A percentile compares a stretch with the other conserved stretches of the same genome.
These are phyloP conservation scores for Osmerus eperlanus DNA, from an alignment of 2,113 vertebrate genomes.

Conservation along the genomic window DNA sequence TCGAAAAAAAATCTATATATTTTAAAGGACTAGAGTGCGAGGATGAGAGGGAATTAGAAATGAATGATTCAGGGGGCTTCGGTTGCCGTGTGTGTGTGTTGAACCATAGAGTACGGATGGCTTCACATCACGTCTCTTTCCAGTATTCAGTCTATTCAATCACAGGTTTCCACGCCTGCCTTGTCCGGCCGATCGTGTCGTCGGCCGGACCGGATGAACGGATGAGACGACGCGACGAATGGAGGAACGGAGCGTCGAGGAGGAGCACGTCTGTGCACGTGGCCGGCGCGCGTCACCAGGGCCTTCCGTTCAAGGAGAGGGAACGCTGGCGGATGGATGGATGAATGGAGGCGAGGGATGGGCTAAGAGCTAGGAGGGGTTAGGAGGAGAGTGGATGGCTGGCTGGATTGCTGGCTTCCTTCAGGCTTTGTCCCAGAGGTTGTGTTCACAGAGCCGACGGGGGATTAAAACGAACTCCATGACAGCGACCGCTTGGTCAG, in stretches of 20 bases:
- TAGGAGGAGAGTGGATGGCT: background rate
- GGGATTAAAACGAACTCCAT: background rate
- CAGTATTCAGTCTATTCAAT: background rate
- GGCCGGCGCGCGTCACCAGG: too few relatives aligned
- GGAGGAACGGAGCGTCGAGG: background rate
- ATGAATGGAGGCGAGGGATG: background rate
- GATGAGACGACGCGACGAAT: background rate
- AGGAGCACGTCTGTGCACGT: background rate
- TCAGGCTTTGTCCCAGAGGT: background rate
- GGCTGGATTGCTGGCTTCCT: background rate
- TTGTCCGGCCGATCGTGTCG: background rate
- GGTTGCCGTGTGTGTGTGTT: background rate
- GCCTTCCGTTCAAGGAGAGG: too few relatives aligned
- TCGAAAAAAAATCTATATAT: background rate
- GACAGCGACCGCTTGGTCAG: background rate
- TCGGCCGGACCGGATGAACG: background rate
- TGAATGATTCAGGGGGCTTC: background rate
- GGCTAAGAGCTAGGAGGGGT: background rate
- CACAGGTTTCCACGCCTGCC: background rate
- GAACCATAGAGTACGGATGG: background rate
- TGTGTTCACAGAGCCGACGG: background rate
- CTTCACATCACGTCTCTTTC: background rate
- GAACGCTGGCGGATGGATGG: background rate
- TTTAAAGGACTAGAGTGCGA: background rate
- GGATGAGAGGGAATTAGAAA: background rate